phyloP scores from a whole-genome alignment of 2,797 vertebrate genomes.

The Cirrhinus molitorella region DNA sequence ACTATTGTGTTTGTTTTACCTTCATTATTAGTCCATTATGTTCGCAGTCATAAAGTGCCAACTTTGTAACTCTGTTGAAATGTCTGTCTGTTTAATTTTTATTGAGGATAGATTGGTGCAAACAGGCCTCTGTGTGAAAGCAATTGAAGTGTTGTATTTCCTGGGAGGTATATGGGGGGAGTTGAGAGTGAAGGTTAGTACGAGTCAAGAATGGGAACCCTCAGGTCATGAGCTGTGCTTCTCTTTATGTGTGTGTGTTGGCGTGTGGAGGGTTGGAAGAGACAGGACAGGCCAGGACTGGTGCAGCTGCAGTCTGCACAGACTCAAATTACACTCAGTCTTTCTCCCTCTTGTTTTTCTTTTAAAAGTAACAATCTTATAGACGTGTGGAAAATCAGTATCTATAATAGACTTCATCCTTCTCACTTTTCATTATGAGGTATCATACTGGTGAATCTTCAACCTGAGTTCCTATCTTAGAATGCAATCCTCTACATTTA shows the following conservation, averaged over 20 bases:
- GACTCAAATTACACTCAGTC: conserved; percentile 47
- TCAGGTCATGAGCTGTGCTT: conserved; percentile 55
- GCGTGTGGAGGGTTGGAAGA: not conserved
- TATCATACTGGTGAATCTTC: not conserved
- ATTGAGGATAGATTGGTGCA: not conserved
- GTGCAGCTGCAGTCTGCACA: conserved; percentile 55
- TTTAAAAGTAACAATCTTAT: not conserved
- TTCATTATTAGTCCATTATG: not conserved
- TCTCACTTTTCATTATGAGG: not conserved
- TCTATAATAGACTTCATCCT: not conserved
- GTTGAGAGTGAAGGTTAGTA: conserved; percentile 27
- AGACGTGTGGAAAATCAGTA: not conserved
- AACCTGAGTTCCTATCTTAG: not conserved
- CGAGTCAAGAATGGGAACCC: conserved; percentile 53
- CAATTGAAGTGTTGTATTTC: conserved; percentile 10
- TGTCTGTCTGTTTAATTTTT: not conserved
- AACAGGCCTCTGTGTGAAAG: conserved; percentile 6
- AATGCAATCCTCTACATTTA: not conserved
- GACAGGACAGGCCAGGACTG: conserved; percentile 70
- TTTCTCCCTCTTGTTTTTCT: conserved; percentile 30
- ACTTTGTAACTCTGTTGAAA: conserved; percentile 4
- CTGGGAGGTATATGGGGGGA: conserved; percentile 30
- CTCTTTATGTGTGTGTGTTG: not conserved
- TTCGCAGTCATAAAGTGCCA: not conserved
- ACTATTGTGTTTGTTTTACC: too few species aligned